phyloP scores from a whole-genome alignment of 2,113 vertebrate species.

The Antennarius striatus region DNA sequence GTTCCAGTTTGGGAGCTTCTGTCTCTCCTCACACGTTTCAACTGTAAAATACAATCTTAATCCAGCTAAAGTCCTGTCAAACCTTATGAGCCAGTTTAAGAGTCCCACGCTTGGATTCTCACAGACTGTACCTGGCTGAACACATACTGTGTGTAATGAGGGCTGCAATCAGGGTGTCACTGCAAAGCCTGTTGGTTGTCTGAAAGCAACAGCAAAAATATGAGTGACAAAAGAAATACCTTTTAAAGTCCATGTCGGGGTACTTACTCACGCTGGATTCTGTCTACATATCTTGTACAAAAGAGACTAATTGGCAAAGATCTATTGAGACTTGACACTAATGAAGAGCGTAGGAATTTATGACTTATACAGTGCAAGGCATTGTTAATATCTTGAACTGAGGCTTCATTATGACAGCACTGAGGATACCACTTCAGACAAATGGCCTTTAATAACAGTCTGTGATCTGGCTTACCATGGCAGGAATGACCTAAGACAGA shows the following conservation, averaged over 20 bases:
- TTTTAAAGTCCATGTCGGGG: slow-evolving; percentile 18
- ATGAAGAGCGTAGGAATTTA: slow-evolving; percentile 1
- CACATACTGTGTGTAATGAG: slow-evolving; percentile 19
- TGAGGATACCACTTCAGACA: not conserved
- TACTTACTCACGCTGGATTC: slow-evolving; percentile 40
- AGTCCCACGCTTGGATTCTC: not conserved
- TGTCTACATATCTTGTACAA: slow-evolving; percentile 12
- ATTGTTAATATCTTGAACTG: slow-evolving; percentile 1
- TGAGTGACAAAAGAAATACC: slow-evolving; percentile 35
- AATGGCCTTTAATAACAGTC: slow-evolving; percentile 18
- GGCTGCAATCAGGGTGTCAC: slow-evolving; percentile 22
- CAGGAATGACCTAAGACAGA: slow-evolving; percentile 8
- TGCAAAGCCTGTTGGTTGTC: slow-evolving; percentile 14
- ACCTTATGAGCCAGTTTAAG: slow-evolving; percentile 16
- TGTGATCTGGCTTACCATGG: not conserved
- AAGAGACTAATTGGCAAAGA: slow-evolving; percentile 40
- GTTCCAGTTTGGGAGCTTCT: not conserved
- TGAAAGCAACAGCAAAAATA: slow-evolving; percentile 6
- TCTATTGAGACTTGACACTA: slow-evolving; percentile 8
- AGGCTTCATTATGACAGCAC: not conserved
- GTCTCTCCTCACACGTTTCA: slow-evolving; percentile 5
- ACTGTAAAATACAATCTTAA: slow-evolving; percentile 28
- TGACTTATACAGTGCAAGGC: slow-evolving; percentile 19
- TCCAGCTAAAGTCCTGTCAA: slow-evolving; percentile 20
- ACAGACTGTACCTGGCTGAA: slow-evolving; percentile 29